Conservation (phyloP, 1,140 invertebrate genomes). For the Ostrea denselamellosa region DNA sequence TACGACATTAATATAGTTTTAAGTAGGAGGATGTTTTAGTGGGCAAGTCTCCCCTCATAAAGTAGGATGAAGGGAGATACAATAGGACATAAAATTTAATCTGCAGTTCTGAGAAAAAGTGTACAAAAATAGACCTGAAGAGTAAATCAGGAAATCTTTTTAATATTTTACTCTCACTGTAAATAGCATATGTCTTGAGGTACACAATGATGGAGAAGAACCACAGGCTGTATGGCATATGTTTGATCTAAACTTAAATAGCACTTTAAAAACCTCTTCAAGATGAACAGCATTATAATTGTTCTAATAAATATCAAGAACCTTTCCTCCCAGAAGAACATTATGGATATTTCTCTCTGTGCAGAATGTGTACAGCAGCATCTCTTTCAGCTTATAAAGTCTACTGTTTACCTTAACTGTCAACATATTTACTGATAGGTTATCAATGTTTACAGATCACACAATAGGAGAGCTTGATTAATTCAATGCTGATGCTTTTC, state of each 20-base stretch:
- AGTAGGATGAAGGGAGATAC: too few relatives aligned
- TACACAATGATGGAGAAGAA: not conserved
- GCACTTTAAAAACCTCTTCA: not conserved
- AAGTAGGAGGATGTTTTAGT: too few relatives aligned
- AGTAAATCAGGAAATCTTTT: too few relatives aligned
- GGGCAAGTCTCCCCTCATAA: too few relatives aligned
- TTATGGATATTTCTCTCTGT: not conserved
- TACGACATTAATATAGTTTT: too few relatives aligned
- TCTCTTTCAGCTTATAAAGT: not conserved
- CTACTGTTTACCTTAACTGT: constrained; percentile 21
- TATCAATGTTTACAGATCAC: constrained; percentile 22
- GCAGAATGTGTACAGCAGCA: not conserved
- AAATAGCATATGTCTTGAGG: not conserved
- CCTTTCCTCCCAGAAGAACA: constrained; percentile 2
- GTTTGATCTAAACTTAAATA: constrained; percentile 7
- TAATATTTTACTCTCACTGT: not conserved
- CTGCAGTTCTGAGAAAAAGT: too few relatives aligned
- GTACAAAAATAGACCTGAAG: too few relatives aligned
- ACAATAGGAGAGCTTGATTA: not conserved
- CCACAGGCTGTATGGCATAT: constrained; percentile 7
- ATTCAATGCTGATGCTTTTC: not conserved
- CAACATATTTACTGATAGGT: constrained; percentile 27
- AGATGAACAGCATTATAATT: constrained; percentile 5
- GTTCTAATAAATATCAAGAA: not conserved
- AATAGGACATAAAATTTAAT: too few relatives aligned